Percentiles rank a stretch among this genome's conserved stretches.
Conservation (phyloP, 2,797 vertebrate species). For the Oreochromis mossambicus region DNA sequence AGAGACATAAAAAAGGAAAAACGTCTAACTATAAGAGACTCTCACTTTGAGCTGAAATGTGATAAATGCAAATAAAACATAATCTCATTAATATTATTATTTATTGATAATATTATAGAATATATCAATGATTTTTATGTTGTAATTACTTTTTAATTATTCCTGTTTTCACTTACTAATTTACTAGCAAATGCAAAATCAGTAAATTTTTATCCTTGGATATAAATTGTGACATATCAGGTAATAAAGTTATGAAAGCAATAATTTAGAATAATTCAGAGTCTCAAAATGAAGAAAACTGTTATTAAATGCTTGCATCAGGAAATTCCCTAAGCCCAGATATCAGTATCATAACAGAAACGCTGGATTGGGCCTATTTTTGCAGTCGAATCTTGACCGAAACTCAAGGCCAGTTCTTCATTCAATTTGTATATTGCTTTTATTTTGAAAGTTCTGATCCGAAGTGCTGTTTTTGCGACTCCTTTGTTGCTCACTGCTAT, state of each 20-base stretch:
- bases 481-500: neutral
- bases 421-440: neutral
- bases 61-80: neutral
- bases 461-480: neutral
- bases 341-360: neutral
- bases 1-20: neutral
- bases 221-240: neutral
- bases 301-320: neutral
- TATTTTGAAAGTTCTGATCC: neutral
- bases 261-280: neutral
- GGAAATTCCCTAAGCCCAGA: accelerated
- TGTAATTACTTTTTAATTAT: neutral
- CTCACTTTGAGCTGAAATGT: neutral
- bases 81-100: too few species aligned
- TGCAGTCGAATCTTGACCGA: neutral
- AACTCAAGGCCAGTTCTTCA: neutral
- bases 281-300: neutral
- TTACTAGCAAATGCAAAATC: neutral
- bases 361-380: neutral
- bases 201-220: neutral
- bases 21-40: neutral
- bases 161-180: neutral
- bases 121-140: neutral
- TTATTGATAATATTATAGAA: too few species aligned
- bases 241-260: neutral